Evolutionary conservation across 2,797 vertebrate species (phyloP), one percentile per base, ranked within the genome.

Genomic region (Chrysocyon brachyurus): DNA sequence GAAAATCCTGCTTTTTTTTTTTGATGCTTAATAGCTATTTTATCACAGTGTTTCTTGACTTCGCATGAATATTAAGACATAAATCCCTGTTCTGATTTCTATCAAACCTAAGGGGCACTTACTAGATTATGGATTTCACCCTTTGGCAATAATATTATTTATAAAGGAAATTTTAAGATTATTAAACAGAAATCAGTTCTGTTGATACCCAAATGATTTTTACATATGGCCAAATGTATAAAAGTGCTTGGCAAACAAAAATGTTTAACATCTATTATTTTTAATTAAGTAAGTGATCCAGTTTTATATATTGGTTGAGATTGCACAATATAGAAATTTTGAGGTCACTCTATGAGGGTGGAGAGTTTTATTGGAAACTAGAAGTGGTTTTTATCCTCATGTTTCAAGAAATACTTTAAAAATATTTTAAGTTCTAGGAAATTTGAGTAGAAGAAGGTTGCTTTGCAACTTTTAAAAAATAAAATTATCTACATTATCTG

Each of bases 111-210:
- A 16, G n/a, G 94, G 85, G 7, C 1, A 87, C 5, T 49, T 96
- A 46, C 94, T 86, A 97, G 22, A 84, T 79, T 96, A 93, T 91
- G 22, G 12, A 84, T 88, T 95, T 94, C 92, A 95, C 6, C 16
- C 19, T 86, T 93, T 95, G 59, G 16, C 17, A 79, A 86, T 94
- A 89, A 83, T 82, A 6, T 54, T 94, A 77, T 87, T 93, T 16
- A 17, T 66, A 72, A 73, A 96, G 15, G 46, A 84, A 85, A 1
- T 82, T 83, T 54, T 75, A 94, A 96, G 36, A 57, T 94, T 46
- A 94, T 91, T 95, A 87, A 90, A 79, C 8, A 78, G 26, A 89
- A 96, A 73, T 93, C 26, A 64, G 2, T 73, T 83, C 56, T 73
- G 9, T 70, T 94, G 33, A 94, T 96, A 17, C 26, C 5, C 12